phyloP scores from a whole-genome alignment of 2,113 vertebrate genomes.

The Lates calcarifer region DNA sequence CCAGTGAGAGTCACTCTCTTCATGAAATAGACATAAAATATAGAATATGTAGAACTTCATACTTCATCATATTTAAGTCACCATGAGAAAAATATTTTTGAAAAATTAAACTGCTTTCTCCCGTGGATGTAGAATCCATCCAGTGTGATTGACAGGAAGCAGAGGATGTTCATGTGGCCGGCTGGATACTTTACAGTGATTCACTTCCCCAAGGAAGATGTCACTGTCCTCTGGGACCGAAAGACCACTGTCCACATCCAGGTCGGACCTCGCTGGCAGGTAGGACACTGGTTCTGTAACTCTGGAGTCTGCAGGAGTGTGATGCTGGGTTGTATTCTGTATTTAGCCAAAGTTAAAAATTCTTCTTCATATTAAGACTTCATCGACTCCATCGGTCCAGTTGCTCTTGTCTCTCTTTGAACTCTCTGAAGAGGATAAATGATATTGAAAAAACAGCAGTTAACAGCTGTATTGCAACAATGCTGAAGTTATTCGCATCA shows the following conservation, averaged over 20 bases:
- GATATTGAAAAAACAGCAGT: too few species aligned
- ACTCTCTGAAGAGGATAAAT: too few species aligned
- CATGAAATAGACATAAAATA: not conserved
- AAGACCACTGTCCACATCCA: constrained; percentile 94
- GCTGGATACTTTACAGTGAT: constrained; percentile 93
- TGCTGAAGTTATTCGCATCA: not conserved
- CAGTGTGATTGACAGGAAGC: constrained; percentile 87
- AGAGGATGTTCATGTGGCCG: constrained; percentile 89
- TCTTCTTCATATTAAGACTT: too few species aligned
- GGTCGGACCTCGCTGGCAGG: constrained; percentile 95
- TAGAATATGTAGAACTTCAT: not conserved
- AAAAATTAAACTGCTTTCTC: not conserved
- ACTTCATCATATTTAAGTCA: not conserved
- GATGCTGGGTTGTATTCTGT: not conserved
- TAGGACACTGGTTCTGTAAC: constrained; percentile 53
- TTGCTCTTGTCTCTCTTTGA: too few species aligned
- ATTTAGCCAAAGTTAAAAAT: not conserved
- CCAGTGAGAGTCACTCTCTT: constrained; percentile 86
- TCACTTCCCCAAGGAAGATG: constrained; percentile 88
- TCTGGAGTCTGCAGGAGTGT: not conserved
- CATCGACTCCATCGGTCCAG: too few species aligned
- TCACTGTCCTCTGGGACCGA: constrained; percentile 95
- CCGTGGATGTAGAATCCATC: constrained; percentile 87
- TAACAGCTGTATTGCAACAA: not conserved
- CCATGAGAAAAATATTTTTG: not conserved